A percentile compares a stretch with the other conserved stretches of the same genome.
Conservation (phyloP, 2,797 vertebrate species). For the Manis pentadactyla region DNA sequence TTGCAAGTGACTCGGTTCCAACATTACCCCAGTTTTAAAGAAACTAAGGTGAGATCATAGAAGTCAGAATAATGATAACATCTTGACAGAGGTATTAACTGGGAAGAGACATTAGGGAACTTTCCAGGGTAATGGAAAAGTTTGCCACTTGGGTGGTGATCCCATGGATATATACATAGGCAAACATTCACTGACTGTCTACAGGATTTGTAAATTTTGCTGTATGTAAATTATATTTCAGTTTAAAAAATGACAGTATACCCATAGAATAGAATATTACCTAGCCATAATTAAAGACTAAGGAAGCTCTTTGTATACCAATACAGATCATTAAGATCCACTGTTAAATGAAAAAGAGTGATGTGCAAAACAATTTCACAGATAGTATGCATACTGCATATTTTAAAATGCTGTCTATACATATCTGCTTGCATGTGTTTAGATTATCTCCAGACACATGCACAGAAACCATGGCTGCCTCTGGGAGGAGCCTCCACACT, state of each 20-base stretch:
- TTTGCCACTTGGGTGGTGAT: not conserved
- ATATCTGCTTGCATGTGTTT: not conserved
- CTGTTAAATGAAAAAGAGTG: not conserved
- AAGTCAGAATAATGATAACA: not conserved
- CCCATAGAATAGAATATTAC: not conserved
- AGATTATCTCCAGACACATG: not conserved
- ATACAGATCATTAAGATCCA: not conserved
- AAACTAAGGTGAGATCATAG: not conserved
- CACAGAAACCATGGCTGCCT: not conserved
- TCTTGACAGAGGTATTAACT: not conserved
- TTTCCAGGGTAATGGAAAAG: not conserved
- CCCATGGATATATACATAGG: rapidly evolving
- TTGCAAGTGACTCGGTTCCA: not conserved
- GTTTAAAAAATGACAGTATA: not conserved
- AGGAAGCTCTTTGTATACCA: not conserved
- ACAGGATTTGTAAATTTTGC: not conserved
- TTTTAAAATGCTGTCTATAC: not conserved
- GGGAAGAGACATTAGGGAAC: not conserved
- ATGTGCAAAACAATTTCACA: not conserved
- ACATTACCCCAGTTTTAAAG: not conserved
- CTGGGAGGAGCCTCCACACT: not conserved
- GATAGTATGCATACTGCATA: not conserved
- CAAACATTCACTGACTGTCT: not conserved
- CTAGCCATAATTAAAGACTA: not conserved
- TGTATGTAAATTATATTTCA: not conserved